phyloP scores from a whole-genome alignment of 92 coral and sea anemone species.

The Heliopora coerulea region DNA sequence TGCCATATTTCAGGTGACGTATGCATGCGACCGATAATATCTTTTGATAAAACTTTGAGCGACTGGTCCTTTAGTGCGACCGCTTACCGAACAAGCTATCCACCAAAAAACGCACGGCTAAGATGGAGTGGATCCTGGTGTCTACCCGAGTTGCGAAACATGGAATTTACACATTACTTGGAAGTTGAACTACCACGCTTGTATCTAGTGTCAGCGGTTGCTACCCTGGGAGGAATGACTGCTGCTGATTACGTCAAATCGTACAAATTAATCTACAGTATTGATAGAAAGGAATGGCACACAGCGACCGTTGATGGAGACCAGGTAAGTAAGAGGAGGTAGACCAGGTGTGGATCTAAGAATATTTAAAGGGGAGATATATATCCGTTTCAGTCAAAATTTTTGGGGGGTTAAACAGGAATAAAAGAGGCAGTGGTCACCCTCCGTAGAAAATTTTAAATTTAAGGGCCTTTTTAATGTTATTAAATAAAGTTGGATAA shows the following conservation, averaged over 20 bases:
- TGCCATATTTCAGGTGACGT: constrained; percentile 23
- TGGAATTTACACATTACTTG: constrained; percentile 27
- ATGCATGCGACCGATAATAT: constrained; percentile 30
- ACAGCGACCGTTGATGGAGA: constrained; percentile 4
- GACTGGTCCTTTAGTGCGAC: constrained; percentile 39
- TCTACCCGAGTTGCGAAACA: constrained; percentile 12
- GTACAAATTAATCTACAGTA: constrained; percentile 12
- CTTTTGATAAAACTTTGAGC: background rate
- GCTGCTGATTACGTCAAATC: constrained; percentile 21
- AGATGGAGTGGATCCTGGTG: constrained; percentile 31
- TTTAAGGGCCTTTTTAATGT: no score
- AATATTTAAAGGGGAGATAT: no score
- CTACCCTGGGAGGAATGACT: constrained; percentile 34
- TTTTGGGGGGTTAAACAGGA: no score
- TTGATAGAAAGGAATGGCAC: constrained; percentile 26
- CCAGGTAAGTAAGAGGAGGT: no score
- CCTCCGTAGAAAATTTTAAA: no score
- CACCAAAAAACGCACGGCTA: constrained; percentile 26
- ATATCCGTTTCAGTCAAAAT: no score
- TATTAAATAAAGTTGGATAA: no score
- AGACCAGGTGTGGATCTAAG: no score
- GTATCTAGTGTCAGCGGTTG: constrained; percentile 39
- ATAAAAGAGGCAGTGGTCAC: no score
- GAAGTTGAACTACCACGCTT: constrained; percentile 39
- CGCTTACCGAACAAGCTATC: constrained; percentile 1